A percentile compares a stretch with the other conserved stretches of the same genome.
Evolutionary conservation across 2,797 vertebrate genomes (phyloP).

Genomic region (Carcharodon carcharias): DNA sequence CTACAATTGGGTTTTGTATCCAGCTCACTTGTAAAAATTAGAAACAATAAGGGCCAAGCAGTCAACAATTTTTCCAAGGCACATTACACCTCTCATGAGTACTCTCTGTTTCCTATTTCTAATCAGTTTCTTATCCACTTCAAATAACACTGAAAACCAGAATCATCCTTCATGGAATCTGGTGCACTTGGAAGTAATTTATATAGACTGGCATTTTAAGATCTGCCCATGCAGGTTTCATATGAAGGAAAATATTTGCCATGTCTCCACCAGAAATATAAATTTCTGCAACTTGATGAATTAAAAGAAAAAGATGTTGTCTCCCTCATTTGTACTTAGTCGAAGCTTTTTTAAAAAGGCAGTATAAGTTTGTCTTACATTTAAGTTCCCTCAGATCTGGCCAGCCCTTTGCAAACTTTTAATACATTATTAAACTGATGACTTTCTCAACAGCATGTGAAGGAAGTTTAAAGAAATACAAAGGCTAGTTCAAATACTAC

Average conservation of each 20-base stretch:
- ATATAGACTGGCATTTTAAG: background rate
- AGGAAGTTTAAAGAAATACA: background rate
- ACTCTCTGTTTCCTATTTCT: background rate
- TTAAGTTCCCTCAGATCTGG: background rate
- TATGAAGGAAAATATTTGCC: too few species aligned
- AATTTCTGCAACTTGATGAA: background rate
- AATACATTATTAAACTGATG: background rate
- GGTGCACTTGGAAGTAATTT: background rate
- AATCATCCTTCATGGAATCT: background rate
- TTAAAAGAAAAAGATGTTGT: background rate
- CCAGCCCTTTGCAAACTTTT: background rate
- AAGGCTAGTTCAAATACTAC: background rate
- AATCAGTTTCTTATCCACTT: background rate
- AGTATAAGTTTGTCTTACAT: background rate
- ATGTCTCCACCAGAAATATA: too few species aligned
- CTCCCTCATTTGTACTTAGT: background rate
- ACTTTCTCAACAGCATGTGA: background rate
- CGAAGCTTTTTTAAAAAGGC: background rate
- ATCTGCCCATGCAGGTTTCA: background rate
- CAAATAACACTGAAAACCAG: background rate
- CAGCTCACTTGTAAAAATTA: background rate
- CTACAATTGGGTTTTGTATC: background rate
- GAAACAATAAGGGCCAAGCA: background rate
- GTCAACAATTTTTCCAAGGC: background rate
- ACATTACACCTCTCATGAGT: background rate